phyloP scores from a whole-genome alignment of 1,140 invertebrate genomes.

The Formica selysi region DNA sequence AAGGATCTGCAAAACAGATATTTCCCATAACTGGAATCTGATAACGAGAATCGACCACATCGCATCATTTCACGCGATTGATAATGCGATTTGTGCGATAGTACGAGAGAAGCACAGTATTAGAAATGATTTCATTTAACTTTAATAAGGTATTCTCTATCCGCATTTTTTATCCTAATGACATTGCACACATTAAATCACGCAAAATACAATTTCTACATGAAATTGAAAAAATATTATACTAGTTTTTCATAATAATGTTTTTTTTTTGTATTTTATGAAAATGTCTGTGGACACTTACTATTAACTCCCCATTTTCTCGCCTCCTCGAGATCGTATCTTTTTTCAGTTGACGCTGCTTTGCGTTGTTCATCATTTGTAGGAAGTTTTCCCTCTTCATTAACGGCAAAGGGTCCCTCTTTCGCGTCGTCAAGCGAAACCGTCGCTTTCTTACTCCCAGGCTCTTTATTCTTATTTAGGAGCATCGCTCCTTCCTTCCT shows the following conservation, averaged over 20 bases:
- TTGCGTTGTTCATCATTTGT: slow-evolving; percentile 16
- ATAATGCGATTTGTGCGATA: slow-evolving; percentile 47
- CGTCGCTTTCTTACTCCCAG: slow-evolving; percentile 31
- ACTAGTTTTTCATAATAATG: background rate
- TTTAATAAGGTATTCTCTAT: background rate
- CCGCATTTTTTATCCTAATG: background rate
- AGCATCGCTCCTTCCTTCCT: background rate
- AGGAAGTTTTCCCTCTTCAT: slow-evolving; percentile 52
- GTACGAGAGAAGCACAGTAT: background rate
- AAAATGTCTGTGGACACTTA: background rate
- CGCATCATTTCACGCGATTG: slow-evolving; percentile 54
- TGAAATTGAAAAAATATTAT: background rate
- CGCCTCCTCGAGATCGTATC: slow-evolving; percentile 9
- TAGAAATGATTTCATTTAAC: slow-evolving; percentile 26
- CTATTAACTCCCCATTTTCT: slow-evolving; percentile 12
- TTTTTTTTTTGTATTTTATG: slow-evolving; percentile 1
- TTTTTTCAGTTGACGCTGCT: background rate
- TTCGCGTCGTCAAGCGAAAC: slow-evolving; percentile 30
- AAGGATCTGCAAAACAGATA: slow-evolving; percentile 73
- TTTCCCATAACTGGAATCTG: slow-evolving; percentile 63
- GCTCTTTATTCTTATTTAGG: slow-evolving; percentile 18
- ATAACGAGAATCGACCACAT: slow-evolving; percentile 27
- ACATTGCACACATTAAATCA: background rate
- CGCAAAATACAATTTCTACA: slow-evolving; percentile 18
- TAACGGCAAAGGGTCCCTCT: background rate